Evolutionary conservation across 2,888 invertebrate species (phyloP), one percentile per base, ranked within the genome.

Genomic region (Dilophus febrilis): DNA sequence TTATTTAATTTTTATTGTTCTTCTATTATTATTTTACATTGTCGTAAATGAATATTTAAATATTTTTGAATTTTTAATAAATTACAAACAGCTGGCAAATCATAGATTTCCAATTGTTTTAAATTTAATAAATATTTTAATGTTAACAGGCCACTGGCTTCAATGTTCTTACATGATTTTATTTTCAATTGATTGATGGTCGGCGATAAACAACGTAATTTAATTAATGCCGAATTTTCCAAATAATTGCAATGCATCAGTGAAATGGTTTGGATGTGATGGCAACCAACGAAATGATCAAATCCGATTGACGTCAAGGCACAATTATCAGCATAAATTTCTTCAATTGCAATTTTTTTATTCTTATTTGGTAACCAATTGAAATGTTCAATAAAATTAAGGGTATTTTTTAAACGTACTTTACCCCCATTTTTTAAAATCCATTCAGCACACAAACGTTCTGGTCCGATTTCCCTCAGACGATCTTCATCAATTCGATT

Each of bases 381-480:
- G 54, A 84, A 87, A 61, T 87, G 76, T 1, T 50, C 46, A 29
- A 58, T 55, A 37, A 70, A 55, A 16, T 71, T 65, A 1, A 53
- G 44, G 2, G 52, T 48, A 37, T 66, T 67, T 39, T 62, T 64
- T 77, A 80, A 88, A 47, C 71, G 74, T 1, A 91, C 70, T 45
- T 67, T 63, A 6, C 83, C 90, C 6, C 90, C 91, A 64, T 87
- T 87, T 46, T 78, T 66, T 37, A 92, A 64, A 18, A 91, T 67
- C 91, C 91, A 92, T 61, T 92, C 91, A 1, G 90, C 87, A 61
- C 88, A 88, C 11, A 31, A 33, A 48, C 82, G 64, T 54, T 92
- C 86, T 1, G 88, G 74, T 0, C 91, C 91, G 33, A 87, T 67
- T 48, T 64, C 55, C 53, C 74, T 67, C 34, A 78, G 65, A 41